Evolutionary conservation across 1,140 invertebrate genomes (phyloP).

Genomic region (Acromyrmex heyeri): DNA sequence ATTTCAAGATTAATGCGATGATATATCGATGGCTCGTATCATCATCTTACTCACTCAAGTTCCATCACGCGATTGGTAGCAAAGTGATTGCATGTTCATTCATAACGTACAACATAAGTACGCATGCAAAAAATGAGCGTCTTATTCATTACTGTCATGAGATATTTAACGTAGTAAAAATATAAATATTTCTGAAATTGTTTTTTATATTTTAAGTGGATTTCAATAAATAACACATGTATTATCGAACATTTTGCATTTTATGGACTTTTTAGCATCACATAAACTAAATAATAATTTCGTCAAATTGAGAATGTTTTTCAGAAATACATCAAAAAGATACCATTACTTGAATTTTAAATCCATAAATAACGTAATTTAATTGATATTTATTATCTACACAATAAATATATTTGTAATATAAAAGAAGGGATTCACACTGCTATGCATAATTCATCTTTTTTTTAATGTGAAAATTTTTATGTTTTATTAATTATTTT

Average conservation of each 20-base stretch:
- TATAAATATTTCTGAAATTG: background rate
- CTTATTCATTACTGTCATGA: background rate
- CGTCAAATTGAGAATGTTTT: background rate
- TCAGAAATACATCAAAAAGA: background rate
- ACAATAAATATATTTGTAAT: background rate
- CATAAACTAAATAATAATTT: background rate
- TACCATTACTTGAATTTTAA: background rate
- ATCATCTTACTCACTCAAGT: background rate
- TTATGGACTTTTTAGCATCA: background rate
- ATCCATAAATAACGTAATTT: background rate
- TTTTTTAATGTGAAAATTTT: background rate
- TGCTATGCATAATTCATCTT: background rate
- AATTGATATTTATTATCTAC: background rate
- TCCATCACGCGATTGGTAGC: background rate
- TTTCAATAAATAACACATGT: background rate
- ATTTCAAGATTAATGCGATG: constrained; percentile 12
- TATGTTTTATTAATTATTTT: background rate
- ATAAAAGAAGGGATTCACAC: background rate
- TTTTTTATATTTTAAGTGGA: background rate
- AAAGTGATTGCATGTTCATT: background rate
- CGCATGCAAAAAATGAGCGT: background rate
- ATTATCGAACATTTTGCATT: background rate
- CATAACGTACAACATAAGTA: background rate
- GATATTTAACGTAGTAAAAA: background rate
- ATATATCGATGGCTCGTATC: background rate